Base-by-base conservation (phyloP, 1,140 invertebrate species). In the Pseudomyrmex concolor region DNA sequence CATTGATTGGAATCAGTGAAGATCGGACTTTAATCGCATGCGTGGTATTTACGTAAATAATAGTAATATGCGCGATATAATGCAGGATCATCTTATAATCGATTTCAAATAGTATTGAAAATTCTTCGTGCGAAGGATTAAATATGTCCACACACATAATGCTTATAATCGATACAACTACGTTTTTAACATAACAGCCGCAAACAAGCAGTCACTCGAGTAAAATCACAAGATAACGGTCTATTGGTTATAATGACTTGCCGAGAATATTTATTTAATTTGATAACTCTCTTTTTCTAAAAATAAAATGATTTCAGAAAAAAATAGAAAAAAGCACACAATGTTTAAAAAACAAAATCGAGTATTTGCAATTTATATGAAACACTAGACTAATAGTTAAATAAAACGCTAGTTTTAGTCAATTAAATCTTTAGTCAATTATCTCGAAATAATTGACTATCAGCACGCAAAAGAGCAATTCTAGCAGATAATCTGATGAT, bases 191-290 rank as follows among this genome's bases (percentile, higher is more conserved):
- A 45, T 10, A 5, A 9, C 63, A 76, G 34, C 5, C 34, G 34
- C 34, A 34, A 34, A 70, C 67, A 76, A 76, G 63, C 54, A 54
- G 48, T 5, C 2, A 15, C 2, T 10, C 64, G 72, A 76, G 76
- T 54, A 12, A 2, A 68, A 74, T 85, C 64, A 48, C 17, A 7
- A 43, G 34, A 68, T 80, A 71, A 9, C 22, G 5, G 1, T 17
- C 17, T 66, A 34, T 55, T 59, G 43, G 0, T 50, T 50, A 34
- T 59, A 74, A 74, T 63, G 34, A 59, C 7, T 70, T 84, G 17
- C 70, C 66, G 45, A 76, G 55, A 12, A 10, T 8, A 54, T 76
- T 83, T 55, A 17, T 76, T 85, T 55, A 13, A 48, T 15, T 43
- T 72, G 8, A n/a, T 76, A 19, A 66, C 51, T 66, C 50, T 12